Percentiles rank a stretch among this genome's conserved stretches.
Evolutionary conservation across 1,140 invertebrate genomes (phyloP).

Genomic region (Eupristina koningsbergeri): DNA sequence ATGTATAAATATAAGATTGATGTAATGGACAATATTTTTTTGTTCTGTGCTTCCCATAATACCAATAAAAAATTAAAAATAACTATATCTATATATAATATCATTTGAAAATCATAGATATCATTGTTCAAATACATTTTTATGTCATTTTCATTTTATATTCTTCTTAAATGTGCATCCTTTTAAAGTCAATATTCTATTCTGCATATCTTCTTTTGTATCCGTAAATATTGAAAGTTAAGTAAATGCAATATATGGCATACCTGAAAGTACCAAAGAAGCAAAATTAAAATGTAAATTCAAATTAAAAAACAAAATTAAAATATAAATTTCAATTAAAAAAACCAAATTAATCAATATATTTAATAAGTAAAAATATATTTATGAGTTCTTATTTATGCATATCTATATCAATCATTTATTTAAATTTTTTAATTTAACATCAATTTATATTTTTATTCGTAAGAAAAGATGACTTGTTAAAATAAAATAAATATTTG

Average conservation of each 20-base stretch:
- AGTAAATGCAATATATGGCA: background rate
- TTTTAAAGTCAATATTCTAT: background rate
- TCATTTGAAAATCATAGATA: background rate
- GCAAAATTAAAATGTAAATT: background rate
- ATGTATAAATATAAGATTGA: background rate
- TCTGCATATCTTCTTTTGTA: background rate
- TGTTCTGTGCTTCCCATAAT: background rate
- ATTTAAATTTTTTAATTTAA: too few species aligned
- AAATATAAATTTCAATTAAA: background rate
- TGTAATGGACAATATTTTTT: background rate
- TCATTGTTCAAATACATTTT: background rate
- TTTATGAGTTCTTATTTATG: too few species aligned
- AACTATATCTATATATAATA: background rate
- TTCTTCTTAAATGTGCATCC: background rate
- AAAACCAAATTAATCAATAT: background rate
- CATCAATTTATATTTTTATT: too few species aligned
- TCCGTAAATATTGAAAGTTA: too few species aligned
- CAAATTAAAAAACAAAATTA: background rate
- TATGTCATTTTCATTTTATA: background rate
- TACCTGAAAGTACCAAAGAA: background rate
- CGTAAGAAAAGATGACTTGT: too few species aligned
- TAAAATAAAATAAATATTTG: too few species aligned
- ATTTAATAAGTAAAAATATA: background rate
- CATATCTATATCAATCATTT: too few species aligned
- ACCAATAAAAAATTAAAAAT: background rate